Conservation (phyloP, 2,888 invertebrate species). For the Isoperla grammatica region DNA sequence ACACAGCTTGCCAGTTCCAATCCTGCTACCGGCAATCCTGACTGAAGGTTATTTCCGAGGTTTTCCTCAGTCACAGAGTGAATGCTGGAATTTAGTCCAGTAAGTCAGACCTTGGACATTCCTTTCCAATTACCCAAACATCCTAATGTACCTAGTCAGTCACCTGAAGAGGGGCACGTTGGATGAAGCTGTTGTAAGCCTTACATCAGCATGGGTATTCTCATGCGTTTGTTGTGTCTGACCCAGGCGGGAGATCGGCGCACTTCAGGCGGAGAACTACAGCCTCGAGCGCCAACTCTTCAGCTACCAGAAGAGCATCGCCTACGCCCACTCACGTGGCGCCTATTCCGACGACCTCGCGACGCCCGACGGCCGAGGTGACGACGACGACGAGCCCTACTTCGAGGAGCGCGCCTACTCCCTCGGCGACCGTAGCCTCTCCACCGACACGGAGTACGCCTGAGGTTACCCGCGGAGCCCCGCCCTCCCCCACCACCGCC, state of each 20-base stretch:
- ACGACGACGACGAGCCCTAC: conserved; percentile 35
- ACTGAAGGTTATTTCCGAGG: no score
- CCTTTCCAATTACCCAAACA: no score
- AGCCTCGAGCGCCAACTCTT: conserved; percentile 74
- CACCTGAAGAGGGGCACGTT: no score
- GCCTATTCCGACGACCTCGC: conserved; percentile 45
- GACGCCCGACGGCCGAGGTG: conserved; percentile 42
- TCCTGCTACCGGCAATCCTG: no score
- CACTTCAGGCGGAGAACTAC: conserved; percentile 77
- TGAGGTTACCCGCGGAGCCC: conserved; percentile 43
- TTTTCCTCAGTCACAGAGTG: no score
- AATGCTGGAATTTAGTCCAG: no score
- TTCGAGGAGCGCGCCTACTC: conserved; percentile 43
- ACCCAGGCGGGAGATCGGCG: conserved; percentile 68
- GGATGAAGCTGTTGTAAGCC: no score
- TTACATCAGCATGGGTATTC: no score
- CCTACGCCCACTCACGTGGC: conserved; percentile 61
- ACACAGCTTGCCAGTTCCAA: no score
- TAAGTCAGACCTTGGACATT: no score
- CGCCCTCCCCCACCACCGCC: conserved; percentile 8
- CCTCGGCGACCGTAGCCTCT: conserved; percentile 53
- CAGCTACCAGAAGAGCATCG: conserved; percentile 75
- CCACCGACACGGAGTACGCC: conserved; percentile 69
- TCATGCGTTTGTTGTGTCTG: no score
- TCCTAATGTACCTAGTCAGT: no score